These are phyloP conservation scores for Rhadinocentrus ornatus DNA, from an alignment of 2,797 vertebrate genomes.

Conservation along the genomic window DNA sequence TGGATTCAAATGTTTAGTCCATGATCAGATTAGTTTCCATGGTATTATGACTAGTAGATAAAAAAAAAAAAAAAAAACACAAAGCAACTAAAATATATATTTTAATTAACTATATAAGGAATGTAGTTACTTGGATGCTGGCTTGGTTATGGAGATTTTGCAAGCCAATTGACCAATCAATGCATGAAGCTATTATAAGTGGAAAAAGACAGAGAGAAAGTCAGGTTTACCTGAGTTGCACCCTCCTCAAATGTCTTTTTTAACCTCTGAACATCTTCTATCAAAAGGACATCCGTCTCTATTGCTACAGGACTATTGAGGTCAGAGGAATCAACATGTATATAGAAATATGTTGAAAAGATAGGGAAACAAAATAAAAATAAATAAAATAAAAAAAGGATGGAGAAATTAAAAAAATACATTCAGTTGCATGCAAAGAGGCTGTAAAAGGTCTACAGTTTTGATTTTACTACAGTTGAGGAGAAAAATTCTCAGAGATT, in stretches of 20 bases:
- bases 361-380: conserved; percentile 66
- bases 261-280: conserved; percentile 97
- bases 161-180: conserved; percentile 12
- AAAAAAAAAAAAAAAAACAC: background rate
- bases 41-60: background rate
- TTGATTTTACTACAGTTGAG: conserved; percentile 6
- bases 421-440: conserved; percentile 79
- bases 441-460: conserved; percentile 38
- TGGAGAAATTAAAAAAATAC: conserved; percentile 67
- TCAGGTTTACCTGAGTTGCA: conserved; percentile 91
- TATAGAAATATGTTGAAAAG: conserved; percentile 87
- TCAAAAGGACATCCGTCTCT: conserved; percentile 95
- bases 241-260: conserved; percentile 94
- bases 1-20: conserved; percentile 63
- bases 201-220: conserved; percentile 69
- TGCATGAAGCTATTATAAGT: conserved; percentile 11
- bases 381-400: conserved; percentile 56
- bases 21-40: conserved; percentile 10
- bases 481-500: conserved; percentile 3
- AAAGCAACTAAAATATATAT: background rate
- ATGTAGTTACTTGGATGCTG: background rate
- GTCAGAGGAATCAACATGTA: conserved; percentile 89
- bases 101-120: background rate
- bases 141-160: conserved; percentile 21
- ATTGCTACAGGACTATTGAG: conserved; percentile 94